phyloP scores from a whole-genome alignment of 2,797 vertebrate species.

The Capromys pilorides region DNA sequence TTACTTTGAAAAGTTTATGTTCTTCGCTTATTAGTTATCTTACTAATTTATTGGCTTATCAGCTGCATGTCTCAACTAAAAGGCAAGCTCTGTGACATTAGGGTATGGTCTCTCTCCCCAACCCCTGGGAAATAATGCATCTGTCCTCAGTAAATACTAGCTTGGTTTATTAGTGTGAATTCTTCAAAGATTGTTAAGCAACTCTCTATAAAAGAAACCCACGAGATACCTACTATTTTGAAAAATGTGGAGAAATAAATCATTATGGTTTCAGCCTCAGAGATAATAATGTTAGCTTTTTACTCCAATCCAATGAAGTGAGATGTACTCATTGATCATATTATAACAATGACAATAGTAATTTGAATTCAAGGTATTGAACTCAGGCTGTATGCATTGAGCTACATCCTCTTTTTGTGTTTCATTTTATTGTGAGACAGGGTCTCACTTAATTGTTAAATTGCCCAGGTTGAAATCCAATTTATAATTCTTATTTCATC shows the following conservation, averaged over 20 bases:
- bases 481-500: not conserved
- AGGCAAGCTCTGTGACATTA: not conserved
- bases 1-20: slow-evolving; percentile 26
- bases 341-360: not conserved
- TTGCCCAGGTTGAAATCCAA: not conserved
- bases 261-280: not conserved
- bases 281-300: not conserved
- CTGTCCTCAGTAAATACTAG: not conserved
- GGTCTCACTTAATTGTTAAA: not conserved
- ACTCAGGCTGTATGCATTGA: not conserved
- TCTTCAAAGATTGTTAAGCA: not conserved
- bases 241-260: not conserved
- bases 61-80: not conserved
- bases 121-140: not conserved
- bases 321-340: not conserved
- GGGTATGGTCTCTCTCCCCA: not conserved
- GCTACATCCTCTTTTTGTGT: not conserved
- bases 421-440: not conserved
- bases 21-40: not conserved
- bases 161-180: not conserved
- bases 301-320: not conserved
- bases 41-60: not conserved
- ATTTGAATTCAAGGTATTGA: not conserved
- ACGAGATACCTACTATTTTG: not conserved
- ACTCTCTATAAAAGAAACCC: not conserved